Evolutionary conservation across 1,140 invertebrate species (phyloP).

Genomic region (Lepidotrigona ventralis): DNA sequence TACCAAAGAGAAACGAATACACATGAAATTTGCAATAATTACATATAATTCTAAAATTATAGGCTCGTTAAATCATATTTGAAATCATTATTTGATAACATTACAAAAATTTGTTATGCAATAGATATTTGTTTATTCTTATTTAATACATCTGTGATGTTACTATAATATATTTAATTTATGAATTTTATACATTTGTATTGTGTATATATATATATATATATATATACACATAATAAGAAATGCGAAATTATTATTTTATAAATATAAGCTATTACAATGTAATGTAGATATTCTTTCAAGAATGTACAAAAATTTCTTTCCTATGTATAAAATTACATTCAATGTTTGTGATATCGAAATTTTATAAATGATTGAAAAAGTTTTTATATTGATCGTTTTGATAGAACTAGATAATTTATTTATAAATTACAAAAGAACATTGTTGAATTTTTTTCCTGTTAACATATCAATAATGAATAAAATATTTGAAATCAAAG

Average conservation of each 20-base stretch:
- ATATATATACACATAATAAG: not conserved
- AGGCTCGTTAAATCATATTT: not conserved
- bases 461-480: not conserved
- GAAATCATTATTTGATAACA: not conserved
- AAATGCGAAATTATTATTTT: slow-evolving; percentile 6
- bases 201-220: not conserved
- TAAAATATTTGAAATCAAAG: not conserved
- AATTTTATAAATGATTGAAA: not conserved
- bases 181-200: slow-evolving; percentile 29
- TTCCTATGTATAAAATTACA: slow-evolving; percentile 5
- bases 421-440: slow-evolving; percentile 37
- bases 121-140: slow-evolving; percentile 11
- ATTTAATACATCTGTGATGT: not conserved
- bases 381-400: not conserved
- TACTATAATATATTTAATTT: not conserved
- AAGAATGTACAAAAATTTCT: slow-evolving; percentile 3
- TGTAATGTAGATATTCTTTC: slow-evolving; percentile 12
- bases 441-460: not conserved
- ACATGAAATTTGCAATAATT: slow-evolving; percentile 5
- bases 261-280: not conserved
- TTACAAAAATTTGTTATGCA: not conserved
- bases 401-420: slow-evolving; percentile 33
- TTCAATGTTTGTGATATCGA: not conserved
- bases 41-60: not conserved
- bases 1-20: slow-evolving; percentile 56